Base-by-base conservation (phyloP, 37 sponge, comb jelly and placozoan genomes). In the Halichondria panicea region DNA sequence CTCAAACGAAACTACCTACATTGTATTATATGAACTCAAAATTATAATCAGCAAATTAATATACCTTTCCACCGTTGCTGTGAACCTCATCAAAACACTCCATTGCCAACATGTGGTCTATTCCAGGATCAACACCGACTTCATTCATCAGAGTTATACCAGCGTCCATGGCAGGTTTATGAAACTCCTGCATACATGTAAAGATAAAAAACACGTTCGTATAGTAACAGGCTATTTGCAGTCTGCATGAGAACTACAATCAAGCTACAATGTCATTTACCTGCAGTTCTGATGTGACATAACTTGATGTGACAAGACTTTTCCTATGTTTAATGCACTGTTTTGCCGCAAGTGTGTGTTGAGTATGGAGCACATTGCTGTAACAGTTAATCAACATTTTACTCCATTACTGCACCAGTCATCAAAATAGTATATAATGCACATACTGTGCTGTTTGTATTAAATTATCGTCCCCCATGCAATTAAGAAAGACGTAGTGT, bases 101-200 rank as follows among this genome's bases (percentile, higher is more conserved):
- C 82, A 93, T 80, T 32, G 99, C 96, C 77, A 95, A 76, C 91
- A 98, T 83, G 84, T 98, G 99, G 65, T 98, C 99, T 12, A 98
- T 89, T 44, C 99, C 99, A 52, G 99, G 99, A 52, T 98, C 99
- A 35, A 98, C 71, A 1, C 99, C 99, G 12, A 89, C 66, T 59
- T 98, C 99, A 67, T 95, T 95, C 70, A 98, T 33, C 63, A 98
- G 25, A 4, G 74, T 85, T 40, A 98, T 41, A 0, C 84, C 87
- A 8, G 74, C 70, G 32, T 91, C 93, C 24, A 36, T 42, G 19
- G 94, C 96, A 30, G 68, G 53, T 28, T 63, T 40, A 61, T 86
- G 64, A 24, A 87, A 55, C 8, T 55, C 74, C 76, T 82, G 70
- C 42, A n/a, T n/a, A n/a, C n/a, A n/a, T n/a, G n/a, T n/a, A n/a